phyloP scores from a whole-genome alignment of 2,113 vertebrate genomes.

The Apus apus region DNA sequence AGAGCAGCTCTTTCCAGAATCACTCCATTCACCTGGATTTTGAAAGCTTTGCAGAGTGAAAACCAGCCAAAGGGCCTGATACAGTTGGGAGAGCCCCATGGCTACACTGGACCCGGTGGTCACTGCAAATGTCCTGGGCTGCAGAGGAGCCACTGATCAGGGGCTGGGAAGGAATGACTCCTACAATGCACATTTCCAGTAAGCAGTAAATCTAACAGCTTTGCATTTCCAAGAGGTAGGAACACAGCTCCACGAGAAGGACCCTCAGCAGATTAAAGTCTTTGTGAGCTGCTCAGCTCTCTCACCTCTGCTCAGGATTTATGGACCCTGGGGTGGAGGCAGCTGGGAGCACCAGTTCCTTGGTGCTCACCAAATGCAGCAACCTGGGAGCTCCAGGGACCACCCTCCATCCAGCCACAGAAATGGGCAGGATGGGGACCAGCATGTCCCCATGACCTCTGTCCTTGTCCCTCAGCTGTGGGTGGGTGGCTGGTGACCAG shows the following conservation, averaged over 20 bases:
- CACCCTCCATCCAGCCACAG: too few species aligned
- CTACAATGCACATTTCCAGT: accelerated
- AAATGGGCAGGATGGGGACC: neutral
- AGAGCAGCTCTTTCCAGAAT: neutral
- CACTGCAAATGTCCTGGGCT: neutral
- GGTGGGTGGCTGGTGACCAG: neutral
- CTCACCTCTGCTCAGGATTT: neutral
- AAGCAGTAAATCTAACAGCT: neutral
- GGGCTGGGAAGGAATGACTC: neutral
- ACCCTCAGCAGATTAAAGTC: neutral
- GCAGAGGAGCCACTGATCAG: neutral
- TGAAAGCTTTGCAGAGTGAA: neutral
- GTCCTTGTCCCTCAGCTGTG: neutral
- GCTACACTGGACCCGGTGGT: neutral
- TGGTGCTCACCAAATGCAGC: neutral
- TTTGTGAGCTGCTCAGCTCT: neutral
- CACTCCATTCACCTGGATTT: neutral
- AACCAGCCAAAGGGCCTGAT: neutral
- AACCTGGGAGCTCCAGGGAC: neutral
- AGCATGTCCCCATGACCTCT: neutral
- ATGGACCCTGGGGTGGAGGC: too few species aligned
- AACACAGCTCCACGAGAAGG: accelerated
- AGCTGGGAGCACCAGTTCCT: neutral
- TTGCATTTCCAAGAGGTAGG: neutral
- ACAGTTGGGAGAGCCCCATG: too few species aligned